Conservation (phyloP, 1,140 invertebrate genomes). For the Goniozus legneri region DNA sequence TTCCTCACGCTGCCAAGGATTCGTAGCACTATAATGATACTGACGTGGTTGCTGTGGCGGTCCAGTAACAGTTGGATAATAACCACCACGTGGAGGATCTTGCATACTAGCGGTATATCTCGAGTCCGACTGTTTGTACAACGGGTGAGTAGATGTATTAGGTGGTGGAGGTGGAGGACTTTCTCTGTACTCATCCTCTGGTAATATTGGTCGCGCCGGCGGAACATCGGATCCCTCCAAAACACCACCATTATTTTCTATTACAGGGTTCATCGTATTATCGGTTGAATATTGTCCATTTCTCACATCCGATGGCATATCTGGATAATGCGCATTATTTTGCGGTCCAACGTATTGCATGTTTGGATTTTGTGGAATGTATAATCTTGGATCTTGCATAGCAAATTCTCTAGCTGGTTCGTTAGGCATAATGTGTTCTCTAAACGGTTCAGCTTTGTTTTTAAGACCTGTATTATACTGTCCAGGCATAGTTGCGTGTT, state of each 20-base stretch:
- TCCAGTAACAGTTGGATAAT: conserved; percentile 58
- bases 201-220: conserved; percentile 32
- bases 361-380: neutral
- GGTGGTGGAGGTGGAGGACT: conserved; percentile 69
- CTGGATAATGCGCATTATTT: conserved; percentile 37
- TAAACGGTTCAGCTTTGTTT: conserved; percentile 20
- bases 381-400: conserved; percentile 14
- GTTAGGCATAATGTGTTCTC: conserved; percentile 11
- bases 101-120: conserved; percentile 67
- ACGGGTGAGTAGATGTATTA: conserved; percentile 68
- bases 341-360: conserved; percentile 17
- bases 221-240: conserved; percentile 19
- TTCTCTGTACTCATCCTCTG: conserved; percentile 48
- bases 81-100: conserved; percentile 72
- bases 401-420: conserved; percentile 16
- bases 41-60: conserved; percentile 44
- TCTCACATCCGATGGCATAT: conserved; percentile 27
- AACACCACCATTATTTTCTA: neutral
- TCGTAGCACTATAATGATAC: conserved; percentile 59
- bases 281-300: conserved; percentile 34
- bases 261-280: conserved; percentile 13
- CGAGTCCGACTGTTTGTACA: conserved; percentile 56
- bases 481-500: neutral
- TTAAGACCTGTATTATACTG: conserved; percentile 15
- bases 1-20: conserved; percentile 88